Base-by-base conservation (phyloP, 1,140 invertebrate genomes). In the Drosophila triauraria region DNA sequence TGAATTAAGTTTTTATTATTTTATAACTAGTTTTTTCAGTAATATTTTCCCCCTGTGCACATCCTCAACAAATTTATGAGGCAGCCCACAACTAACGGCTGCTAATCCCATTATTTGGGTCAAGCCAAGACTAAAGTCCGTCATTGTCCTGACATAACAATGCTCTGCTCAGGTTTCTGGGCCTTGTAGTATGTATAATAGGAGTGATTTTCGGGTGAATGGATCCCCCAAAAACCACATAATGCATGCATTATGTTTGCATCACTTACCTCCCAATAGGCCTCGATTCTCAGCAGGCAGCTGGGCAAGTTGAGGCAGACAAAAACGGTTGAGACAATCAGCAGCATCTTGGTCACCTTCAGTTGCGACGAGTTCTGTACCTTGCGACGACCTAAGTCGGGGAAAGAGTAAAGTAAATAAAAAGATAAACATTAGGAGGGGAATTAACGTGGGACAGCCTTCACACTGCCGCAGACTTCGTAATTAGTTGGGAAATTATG, bases 271-370 rank as follows among this genome's bases (percentile, higher is more conserved):
- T 94, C 93, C 53, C 94, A 92, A 80, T 95, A 95, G 17, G 94
- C 94, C 59, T 94, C 81, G 27, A 96, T 91, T 54, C 96, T 93
- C 67, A 96, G 93, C 46, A 95, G 93, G 91, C 95, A 96, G 30
- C 95, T 95, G 0, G 97, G 97, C 17, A 97, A 91, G 93, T 98
- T 97, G 23, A 97, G 93, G 35, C 95, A 93, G 1, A 98, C 94
- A 91, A 97, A 98, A 1, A 96, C 96, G 2, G 95, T 95, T 2
- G 96, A 97, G 8, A 97, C 96, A 23, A 97, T 93, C 0, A 98
- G 93, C 12, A 98, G 94, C 95, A 97, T 97, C 91, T 96, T 95
- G 4, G 96, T 97, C 12, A 97, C 95, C 84, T 96, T 96, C 5
- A 94, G 93, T 79, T 96, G 95, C 20, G 95, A 95, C 32, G 94